phyloP scores from a whole-genome alignment of 2,797 vertebrate species.

The Rhinoraja longicauda region DNA sequence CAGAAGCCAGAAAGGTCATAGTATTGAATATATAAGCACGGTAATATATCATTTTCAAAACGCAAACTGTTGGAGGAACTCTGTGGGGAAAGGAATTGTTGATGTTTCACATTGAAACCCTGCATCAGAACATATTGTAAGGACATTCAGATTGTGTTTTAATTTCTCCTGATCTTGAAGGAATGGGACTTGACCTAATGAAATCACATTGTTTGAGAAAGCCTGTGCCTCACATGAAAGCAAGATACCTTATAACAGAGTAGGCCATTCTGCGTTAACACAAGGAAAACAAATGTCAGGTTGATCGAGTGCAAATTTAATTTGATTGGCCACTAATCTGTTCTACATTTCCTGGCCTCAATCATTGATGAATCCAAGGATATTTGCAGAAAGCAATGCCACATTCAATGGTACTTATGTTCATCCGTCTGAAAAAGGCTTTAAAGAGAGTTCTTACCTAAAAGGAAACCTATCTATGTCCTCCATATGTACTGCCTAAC shows the following conservation, averaged over 20 bases:
- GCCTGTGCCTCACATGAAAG: not conserved
- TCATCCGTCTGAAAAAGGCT: no score
- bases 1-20: not conserved
- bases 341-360: not conserved
- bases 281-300: not conserved
- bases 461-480: no score
- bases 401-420: not conserved
- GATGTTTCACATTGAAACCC: no score
- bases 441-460: no score
- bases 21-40: not conserved
- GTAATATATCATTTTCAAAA: not conserved
- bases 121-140: not conserved
- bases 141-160: not conserved
- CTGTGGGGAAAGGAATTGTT: no score
- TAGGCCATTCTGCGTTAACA: not conserved
- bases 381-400: not conserved
- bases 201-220: not conserved
- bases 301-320: not conserved
- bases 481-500: no score
- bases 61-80: no score
- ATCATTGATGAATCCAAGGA: not conserved
- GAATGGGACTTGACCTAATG: not conserved
- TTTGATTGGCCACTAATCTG: not conserved
- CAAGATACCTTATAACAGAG: not conserved
- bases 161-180: not conserved